phyloP scores from a whole-genome alignment of 2,888 invertebrate genomes.

The Bhutanitis thaidina region DNA sequence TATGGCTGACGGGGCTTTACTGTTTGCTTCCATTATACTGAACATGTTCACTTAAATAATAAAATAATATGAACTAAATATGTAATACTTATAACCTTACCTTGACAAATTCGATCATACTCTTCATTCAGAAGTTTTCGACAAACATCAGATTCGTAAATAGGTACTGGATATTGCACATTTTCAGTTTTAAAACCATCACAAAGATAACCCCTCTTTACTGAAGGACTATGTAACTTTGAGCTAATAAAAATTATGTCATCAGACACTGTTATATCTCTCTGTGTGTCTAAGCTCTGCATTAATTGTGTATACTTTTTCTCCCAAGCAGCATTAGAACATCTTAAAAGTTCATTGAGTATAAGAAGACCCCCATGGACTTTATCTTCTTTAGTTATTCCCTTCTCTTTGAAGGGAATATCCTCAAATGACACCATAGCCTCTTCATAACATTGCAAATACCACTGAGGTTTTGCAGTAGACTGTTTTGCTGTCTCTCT shows the following conservation, averaged over 20 bases:
- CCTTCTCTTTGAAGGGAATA: conserved; percentile 83
- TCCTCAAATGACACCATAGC: conserved; percentile 90
- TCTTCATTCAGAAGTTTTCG: conserved; percentile 89
- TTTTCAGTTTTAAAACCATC: conserved; percentile 74
- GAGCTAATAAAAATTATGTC: conserved; percentile 81
- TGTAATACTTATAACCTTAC: no score
- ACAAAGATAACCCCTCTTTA: conserved; percentile 73
- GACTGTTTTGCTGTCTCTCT: conserved; percentile 96
- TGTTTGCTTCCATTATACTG: no score
- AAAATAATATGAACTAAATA: no score
- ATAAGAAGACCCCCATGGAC: conserved; percentile 96
- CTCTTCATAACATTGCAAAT: conserved; percentile 95
- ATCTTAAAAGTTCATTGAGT: conserved; percentile 94
- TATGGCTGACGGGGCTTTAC: no score
- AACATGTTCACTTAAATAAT: no score
- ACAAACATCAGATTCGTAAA: conserved; percentile 93
- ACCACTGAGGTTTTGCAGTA: conserved; percentile 93
- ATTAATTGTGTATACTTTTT: conserved; percentile 87
- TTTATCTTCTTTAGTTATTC: conserved; percentile 91
- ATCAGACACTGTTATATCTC: conserved; percentile 68
- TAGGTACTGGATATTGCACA: conserved; percentile 76
- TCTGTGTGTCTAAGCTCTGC: conserved; percentile 74
- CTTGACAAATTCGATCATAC: conserved; percentile 88
- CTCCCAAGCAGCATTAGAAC: conserved; percentile 94
- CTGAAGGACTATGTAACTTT: conserved; percentile 79